These are phyloP conservation scores for Dione juno DNA, from an alignment of 2,888 invertebrate genomes.

Conservation along the genomic window DNA sequence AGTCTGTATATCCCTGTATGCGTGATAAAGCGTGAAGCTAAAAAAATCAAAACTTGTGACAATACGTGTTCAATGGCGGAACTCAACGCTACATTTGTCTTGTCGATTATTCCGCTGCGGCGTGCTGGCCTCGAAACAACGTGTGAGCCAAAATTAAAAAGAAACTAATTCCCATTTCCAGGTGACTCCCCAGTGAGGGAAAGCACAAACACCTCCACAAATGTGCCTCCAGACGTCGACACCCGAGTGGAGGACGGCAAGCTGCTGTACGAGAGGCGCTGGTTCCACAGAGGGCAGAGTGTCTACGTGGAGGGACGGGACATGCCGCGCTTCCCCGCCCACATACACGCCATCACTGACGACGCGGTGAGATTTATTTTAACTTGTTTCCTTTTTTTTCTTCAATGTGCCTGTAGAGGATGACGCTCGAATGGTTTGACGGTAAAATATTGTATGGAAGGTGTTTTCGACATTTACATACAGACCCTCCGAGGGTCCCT, in stretches of 20 bases:
- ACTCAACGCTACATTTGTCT: too few species aligned
- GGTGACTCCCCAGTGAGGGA: constrained; percentile 74
- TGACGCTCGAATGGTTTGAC: background rate
- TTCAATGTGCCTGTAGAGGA: background rate
- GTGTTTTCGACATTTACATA: too few species aligned
- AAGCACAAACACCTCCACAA: constrained; percentile 52
- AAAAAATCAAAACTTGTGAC: too few species aligned
- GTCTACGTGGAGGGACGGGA: constrained; percentile 96
- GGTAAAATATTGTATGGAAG: background rate
- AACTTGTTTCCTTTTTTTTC: background rate
- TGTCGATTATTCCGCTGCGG: too few species aligned
- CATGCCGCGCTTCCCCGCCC: constrained; percentile 91
- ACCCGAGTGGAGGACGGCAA: constrained; percentile 97
- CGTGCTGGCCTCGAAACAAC: too few species aligned
- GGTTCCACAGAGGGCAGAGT: constrained; percentile 97
- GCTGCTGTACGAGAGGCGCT: constrained; percentile 94
- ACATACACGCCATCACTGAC: constrained; percentile 95
- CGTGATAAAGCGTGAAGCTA: too few species aligned
- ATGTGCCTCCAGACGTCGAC: constrained; percentile 83
- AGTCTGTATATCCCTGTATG: too few species aligned
- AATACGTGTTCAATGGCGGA: too few species aligned
- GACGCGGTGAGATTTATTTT: constrained; percentile 89
- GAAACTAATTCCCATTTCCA: constrained; percentile 47
- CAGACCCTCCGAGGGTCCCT: too few species aligned
- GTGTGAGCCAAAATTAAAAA: background rate